phyloP scores from a whole-genome alignment of 2,113 vertebrate species.

The Leptobrachium leishanense region DNA sequence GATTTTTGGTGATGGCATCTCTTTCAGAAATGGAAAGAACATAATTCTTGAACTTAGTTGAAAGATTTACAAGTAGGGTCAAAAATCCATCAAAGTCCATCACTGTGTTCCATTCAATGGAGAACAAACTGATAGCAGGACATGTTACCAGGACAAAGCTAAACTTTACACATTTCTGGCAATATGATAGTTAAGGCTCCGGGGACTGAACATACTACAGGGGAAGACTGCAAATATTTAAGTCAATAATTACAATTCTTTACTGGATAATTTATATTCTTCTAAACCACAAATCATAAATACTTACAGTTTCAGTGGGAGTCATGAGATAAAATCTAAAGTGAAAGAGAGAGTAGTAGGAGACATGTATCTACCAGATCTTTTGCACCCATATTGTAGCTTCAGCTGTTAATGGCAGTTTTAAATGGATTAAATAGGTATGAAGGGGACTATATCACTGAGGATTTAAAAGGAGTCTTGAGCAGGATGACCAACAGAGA shows the following conservation, averaged over 20 bases:
- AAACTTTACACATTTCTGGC: slow-evolving; percentile 2
- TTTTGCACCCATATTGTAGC: slow-evolving; percentile 18
- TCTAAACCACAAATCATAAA: slow-evolving; percentile 21
- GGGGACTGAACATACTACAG: slow-evolving; percentile 27
- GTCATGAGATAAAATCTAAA: slow-evolving; percentile 43
- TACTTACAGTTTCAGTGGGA: slow-evolving; percentile 40
- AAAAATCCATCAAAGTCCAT: too few species aligned
- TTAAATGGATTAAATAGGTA: neutral
- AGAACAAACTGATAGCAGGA: too few species aligned
- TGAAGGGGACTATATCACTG: too few species aligned
- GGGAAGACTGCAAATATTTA: slow-evolving; percentile 31
- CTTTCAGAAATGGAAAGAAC: slow-evolving; percentile 8
- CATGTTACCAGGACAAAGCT: neutral
- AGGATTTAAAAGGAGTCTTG: too few species aligned
- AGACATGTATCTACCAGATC: slow-evolving; percentile 38
- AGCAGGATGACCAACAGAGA: too few species aligned
- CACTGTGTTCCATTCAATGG: neutral
- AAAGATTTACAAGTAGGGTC: too few species aligned
- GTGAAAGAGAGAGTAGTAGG: slow-evolving; percentile 16
- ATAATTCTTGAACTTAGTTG: too few species aligned
- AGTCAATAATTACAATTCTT: slow-evolving; percentile 40
- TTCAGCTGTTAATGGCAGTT: slow-evolving; percentile 22
- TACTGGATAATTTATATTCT: slow-evolving; percentile 37
- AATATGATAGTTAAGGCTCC: slow-evolving; percentile 4
- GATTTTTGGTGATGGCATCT: neutral